Percentiles rank a stretch among this genome's conserved stretches.
Conservation (phyloP, 1,140 invertebrate species). For the Nymphalis io region DNA sequence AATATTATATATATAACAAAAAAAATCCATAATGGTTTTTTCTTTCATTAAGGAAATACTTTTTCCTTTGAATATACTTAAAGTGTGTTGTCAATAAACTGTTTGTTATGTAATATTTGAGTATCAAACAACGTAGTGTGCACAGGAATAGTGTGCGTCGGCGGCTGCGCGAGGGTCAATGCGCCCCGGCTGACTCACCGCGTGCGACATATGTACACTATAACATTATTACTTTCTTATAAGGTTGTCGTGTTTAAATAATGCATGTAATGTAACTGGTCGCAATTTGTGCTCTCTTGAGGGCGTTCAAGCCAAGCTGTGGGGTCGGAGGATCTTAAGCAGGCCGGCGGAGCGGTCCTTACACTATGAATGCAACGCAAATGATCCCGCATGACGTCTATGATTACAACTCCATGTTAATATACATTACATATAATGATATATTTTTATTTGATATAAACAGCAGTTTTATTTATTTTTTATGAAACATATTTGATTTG, state of each 20-base stretch:
- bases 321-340: slow-evolving; percentile 33
- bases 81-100: slow-evolving; percentile 26
- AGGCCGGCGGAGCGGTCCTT: slow-evolving; percentile 30
- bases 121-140: slow-evolving; percentile 60
- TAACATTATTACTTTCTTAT: slow-evolving; percentile 78
- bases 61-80: slow-evolving; percentile 6
- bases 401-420: slow-evolving; percentile 21
- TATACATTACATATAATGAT: slow-evolving; percentile 15
- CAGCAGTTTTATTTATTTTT: neutral
- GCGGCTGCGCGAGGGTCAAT: slow-evolving; percentile 64
- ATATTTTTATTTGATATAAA: neutral
- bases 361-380: slow-evolving; percentile 35
- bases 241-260: slow-evolving; percentile 76
- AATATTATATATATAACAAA: no score
- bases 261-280: slow-evolving; percentile 75
- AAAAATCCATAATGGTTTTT: no score
- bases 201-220: slow-evolving; percentile 69
- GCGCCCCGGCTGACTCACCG: slow-evolving; percentile 67
- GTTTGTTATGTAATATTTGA: slow-evolving; percentile 56
- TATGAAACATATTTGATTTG: neutral
- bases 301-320: slow-evolving; percentile 39
- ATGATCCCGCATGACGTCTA: slow-evolving; percentile 35
- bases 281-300: slow-evolving; percentile 66
- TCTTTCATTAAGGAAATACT: neutral
- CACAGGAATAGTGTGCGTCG: slow-evolving; percentile 65